Evolutionary conservation across 2,797 vertebrate species (phyloP), one percentile per base, ranked within the genome.

Genomic region (Ptychadena robeensis): DNA sequence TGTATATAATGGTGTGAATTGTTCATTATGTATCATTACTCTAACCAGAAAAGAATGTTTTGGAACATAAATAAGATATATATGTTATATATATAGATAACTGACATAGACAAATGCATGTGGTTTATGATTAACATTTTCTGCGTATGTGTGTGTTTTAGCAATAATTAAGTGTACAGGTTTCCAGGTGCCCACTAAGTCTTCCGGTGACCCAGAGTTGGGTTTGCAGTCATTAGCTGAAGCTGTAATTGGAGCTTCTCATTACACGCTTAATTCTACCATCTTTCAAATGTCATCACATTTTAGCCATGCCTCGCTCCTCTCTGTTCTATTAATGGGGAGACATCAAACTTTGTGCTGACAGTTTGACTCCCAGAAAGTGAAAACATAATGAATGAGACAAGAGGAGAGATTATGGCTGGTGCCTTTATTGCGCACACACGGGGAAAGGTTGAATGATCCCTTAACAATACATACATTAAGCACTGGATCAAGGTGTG

Each of bases 201-300:
- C 3, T 67, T 25, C 27, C 15, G 30, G 14, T 22, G 9, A 18
- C 67, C 9, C 28, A 6, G 66, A 0, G 32, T 37, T 4, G 15
- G 38, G 27, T 65, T 76, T 40, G 25, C 22, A 18, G 59, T 59
- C 22, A 37, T 63, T 28, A 75, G 34, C 9, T 35, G 10, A 31
- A 31, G 14, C 32, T 76, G 59, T 30, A 76, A 76, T 65, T 25
- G 31, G 30, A 76, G 37, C 73, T 63, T 12, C 59, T 37, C 61
- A 76, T 76, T 65, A 76, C 35, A 31, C 59, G 35, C 59, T 44
- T 65, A 30, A 40, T 22, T 14, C 10, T 37, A 27, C 59, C 73
- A 65, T 76, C 73, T 76, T 65, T 65, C 73, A 76, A 30, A 40
- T 30, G 59, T 65, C 59, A 11, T 74, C 72, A 38, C 31, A 15